Evolutionary conservation across 2,888 invertebrate species (phyloP).

Genomic region (Adelognathus sp.): DNA sequence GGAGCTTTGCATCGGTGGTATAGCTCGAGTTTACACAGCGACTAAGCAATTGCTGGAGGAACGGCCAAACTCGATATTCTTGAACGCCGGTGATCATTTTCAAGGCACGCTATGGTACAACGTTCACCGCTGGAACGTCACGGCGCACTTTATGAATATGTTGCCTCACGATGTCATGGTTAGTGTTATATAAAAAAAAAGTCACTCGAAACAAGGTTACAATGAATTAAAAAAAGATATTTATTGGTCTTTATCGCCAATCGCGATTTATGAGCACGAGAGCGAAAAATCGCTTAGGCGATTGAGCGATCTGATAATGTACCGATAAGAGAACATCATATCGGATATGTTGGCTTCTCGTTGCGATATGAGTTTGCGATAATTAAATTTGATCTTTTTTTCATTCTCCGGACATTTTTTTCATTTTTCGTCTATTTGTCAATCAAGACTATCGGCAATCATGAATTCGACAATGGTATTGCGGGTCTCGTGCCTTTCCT

Average conservation of each 20-base stretch:
- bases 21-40: constrained; percentile 85
- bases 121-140: constrained; percentile 88
- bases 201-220: neutral
- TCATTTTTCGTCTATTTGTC: too few species aligned
- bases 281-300: neutral
- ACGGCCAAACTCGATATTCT: constrained; percentile 85
- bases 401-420: neutral
- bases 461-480: constrained; percentile 92
- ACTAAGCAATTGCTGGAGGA: constrained; percentile 78
- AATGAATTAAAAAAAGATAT: too few species aligned
- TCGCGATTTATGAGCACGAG: neutral
- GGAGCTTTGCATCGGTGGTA: constrained; percentile 86
- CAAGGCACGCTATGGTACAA: constrained; percentile 94
- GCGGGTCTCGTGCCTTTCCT: constrained; percentile 89
- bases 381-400: neutral
- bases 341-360: neutral
- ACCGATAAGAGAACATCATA: neutral
- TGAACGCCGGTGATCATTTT: constrained; percentile 93
- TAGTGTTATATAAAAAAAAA: constrained; percentile 70
- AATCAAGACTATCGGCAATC: constrained; percentile 90
- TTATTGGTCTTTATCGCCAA: neutral
- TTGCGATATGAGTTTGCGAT: neutral
- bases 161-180: constrained; percentile 90
- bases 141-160: constrained; percentile 89
- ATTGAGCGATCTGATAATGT: neutral